Evolutionary conservation across 2,888 invertebrate species (phyloP).

Genomic region (Acleris emargana): DNA sequence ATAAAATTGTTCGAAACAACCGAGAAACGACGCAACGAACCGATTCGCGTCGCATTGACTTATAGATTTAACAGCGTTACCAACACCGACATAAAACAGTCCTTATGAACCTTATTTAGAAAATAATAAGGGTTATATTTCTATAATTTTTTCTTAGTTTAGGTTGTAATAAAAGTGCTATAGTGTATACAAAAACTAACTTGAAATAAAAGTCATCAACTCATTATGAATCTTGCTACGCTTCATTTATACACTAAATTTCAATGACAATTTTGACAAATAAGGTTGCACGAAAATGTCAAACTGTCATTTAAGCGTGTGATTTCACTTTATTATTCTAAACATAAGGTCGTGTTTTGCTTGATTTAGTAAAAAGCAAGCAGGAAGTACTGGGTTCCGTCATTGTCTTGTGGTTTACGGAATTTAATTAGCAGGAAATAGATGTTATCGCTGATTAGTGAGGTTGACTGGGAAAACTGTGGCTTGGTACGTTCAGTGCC

Average conservation of each 20-base stretch:
- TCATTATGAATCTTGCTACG: neutral
- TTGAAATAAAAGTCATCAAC: neutral
- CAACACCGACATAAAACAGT: conserved; percentile 8
- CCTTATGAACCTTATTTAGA: neutral
- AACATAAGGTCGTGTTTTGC: conserved; percentile 12
- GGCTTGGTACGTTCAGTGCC: neutral
- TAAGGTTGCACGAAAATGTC: neutral
- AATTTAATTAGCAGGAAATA: conserved; percentile 34
- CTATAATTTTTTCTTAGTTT: neutral
- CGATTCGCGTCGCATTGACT: conserved; percentile 47
- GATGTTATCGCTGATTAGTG: conserved; percentile 30
- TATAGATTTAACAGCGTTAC: conserved; percentile 44
- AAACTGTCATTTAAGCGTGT: neutral
- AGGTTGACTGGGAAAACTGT: conserved; percentile 18
- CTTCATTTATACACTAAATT: conserved; percentile 13
- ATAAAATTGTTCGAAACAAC: conserved; percentile 49
- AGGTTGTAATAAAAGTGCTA: conserved; percentile 29
- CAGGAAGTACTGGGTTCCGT: conserved; percentile 37
- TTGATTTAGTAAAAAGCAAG: conserved; percentile 12
- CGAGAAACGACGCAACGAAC: conserved; percentile 53
- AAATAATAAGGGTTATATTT: neutral
- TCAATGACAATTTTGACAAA: neutral
- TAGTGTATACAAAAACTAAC: conserved; percentile 30
- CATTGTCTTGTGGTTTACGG: conserved; percentile 36
- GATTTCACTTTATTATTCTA: neutral